These are phyloP conservation scores for Mesoligia furuncula DNA, from an alignment of 2,888 invertebrate genomes.

Conservation along the genomic window DNA sequence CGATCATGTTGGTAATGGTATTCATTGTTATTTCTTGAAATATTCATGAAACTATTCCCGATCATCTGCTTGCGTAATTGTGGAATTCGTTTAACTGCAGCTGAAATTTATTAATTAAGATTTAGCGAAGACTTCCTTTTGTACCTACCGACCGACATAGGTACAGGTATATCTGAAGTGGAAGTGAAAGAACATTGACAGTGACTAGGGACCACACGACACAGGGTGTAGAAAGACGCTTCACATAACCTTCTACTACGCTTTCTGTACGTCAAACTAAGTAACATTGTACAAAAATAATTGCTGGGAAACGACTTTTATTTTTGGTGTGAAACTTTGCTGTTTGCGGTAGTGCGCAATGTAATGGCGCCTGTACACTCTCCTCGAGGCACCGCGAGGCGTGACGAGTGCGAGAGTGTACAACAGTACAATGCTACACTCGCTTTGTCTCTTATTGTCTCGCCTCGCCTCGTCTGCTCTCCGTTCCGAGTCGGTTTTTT, in stretches of 20 bases:
- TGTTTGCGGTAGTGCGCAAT: not conserved
- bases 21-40: conserved; percentile 66
- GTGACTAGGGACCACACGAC: not conserved
- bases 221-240: not conserved
- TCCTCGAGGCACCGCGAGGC: no score
- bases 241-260: not conserved
- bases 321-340: not conserved
- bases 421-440: no score
- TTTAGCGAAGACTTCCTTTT: not conserved
- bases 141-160: not conserved
- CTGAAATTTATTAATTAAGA: conserved; percentile 64
- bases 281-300: not conserved
- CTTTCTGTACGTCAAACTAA: not conserved
- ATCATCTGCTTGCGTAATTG: conserved; percentile 62
- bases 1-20: conserved; percentile 72
- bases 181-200: not conserved
- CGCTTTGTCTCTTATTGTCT: no score
- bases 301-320: not conserved
- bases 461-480: no score
- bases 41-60: conserved; percentile 68
- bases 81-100: conserved; percentile 69
- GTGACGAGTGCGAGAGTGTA: no score
- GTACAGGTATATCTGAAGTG: not conserved
- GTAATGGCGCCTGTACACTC: not conserved
- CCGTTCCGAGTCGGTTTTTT: no score